Conservation (phyloP, 37 sponge, comb jelly and placozoan species). For the Mnemiopsis leidyi region DNA sequence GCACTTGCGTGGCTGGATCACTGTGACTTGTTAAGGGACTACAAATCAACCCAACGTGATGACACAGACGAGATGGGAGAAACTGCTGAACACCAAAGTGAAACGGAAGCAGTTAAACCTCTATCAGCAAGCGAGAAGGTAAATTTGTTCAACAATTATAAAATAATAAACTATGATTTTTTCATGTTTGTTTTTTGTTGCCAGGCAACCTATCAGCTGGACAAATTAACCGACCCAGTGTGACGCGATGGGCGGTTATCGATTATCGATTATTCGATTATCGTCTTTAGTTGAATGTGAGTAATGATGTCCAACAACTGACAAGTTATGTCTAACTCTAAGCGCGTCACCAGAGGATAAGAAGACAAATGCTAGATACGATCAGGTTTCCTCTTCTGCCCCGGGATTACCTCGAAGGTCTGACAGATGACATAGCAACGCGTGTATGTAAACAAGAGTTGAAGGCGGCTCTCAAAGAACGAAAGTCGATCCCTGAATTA, state of each 20-base stretch:
- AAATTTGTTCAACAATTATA: too few relatives aligned
- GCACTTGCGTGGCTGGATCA: conserved; percentile 53
- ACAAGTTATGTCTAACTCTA: too few relatives aligned
- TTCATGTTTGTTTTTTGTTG: too few relatives aligned
- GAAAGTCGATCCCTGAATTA: neutral
- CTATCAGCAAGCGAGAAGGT: neutral
- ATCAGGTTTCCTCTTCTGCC: conserved; percentile 20
- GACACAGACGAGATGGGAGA: neutral
- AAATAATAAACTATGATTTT: too few relatives aligned
- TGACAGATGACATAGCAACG: conserved; percentile 12
- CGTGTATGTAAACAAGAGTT: neutral
- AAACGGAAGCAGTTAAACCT: neutral
- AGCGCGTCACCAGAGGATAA: neutral
- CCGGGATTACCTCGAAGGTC: conserved; percentile 9
- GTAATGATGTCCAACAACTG: too few relatives aligned
- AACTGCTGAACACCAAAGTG: neutral
- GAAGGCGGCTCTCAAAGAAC: neutral
- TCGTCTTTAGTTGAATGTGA: too few relatives aligned
- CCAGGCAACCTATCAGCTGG: too few relatives aligned
- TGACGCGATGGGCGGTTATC: too few relatives aligned
- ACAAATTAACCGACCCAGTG: too few relatives aligned
- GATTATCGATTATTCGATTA: too few relatives aligned
- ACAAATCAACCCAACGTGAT: neutral
- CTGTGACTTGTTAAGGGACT: conserved; percentile 36
- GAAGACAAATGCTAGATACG: neutral